Base-by-base conservation (phyloP, 2,113 vertebrate species). In the Elachura formosa region DNA sequence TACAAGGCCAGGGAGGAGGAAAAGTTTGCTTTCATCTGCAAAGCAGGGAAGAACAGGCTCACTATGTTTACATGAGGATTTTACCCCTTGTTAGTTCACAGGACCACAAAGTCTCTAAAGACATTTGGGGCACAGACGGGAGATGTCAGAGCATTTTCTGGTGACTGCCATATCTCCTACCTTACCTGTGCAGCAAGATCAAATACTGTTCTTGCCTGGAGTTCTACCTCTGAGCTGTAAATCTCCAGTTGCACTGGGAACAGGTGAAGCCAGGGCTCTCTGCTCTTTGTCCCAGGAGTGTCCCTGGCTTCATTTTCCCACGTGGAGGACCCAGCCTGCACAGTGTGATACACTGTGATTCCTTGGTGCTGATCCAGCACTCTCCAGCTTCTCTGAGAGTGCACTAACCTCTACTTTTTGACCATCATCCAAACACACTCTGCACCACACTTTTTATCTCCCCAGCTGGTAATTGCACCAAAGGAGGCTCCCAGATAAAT, bases 401-500 rank as follows among this genome's bases (percentile, higher is more conserved):
- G 56, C 68, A 56, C n/a, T 78, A 81, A 41, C n/a, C 25, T 80
- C 59, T 23, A 5, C 5, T 38, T 51, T 38, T 41, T 81, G 69
- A 83, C 48, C 0, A 0, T 83, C 78, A 86, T 73, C 71, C 74
- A 88, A 72, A 77, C 51, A 71, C 34, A 24, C 15, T 36, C 45
- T 67, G 46, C 68, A 87, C 40, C 34, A 33, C 41, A 77, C 21
- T 92, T 67, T 91, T 85, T 86, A 91, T 92, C 83, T 94, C 41
- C 55, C 46, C 29, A 54, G 59, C 36, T 48, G 8, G 31, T 93
- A 96, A 95, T 95, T 96, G 92, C 81, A 79, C 84, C 82, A 81
- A 95, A 96, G 86, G 74, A 96, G 94, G 61, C 68, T 94, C 61
- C 84, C 2, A 9, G 90, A 94, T 94, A 96, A 85, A 38, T 71